Base-by-base conservation (phyloP, 2,797 vertebrate species). In the Phataginus tetradactyla region DNA sequence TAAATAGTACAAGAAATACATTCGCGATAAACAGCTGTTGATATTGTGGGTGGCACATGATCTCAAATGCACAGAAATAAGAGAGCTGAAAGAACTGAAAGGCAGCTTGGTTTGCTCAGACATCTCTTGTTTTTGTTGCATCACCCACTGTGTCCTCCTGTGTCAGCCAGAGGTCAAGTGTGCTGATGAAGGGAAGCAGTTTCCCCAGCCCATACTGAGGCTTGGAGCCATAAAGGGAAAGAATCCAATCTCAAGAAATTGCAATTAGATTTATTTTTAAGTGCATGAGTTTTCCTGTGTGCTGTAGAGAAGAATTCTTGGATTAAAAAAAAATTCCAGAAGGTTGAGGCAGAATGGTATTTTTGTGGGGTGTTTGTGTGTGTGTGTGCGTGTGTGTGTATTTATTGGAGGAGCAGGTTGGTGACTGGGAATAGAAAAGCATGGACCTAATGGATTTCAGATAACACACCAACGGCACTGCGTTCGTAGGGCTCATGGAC, bases 251-350 rank as follows among this genome's bases (percentile, higher is more conserved):
- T 34, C 81, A n/a, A 86, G 59, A 87, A 94, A 90, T 87, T 80
- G 93, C 27, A 86, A 5, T 57, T 80, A 72, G 34, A 83, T 85
- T 94, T 94, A 57, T 75, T 86, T 89, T 80, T 53, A 96, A 94
- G 42, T 92, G 23, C 21, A 3, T 86, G 20, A 68, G 8, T 77
- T 61, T 96, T 83, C 25, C 42, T 77, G 2, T 61, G 77, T 94
- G 27, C 23, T 49, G 86, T 25, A 51, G 4, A 75, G 34, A 2
- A 81, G 72, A 90, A 77, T 87, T 93, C 51, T 95, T 94, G 11
- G 51, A 86, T 77, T 93, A 59, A 42, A 90, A 83, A 94, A 84
- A 74, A 57, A 57, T 91, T 91, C 59, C 32, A 39, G 27, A 89
- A 86, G 13, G 2, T 91, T 77, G 66, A 95, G 10, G n/a, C 45